Percentiles rank a stretch among this genome's conserved stretches.
phyloP scores from a whole-genome alignment of 2,888 invertebrate species.

The Eledona agricola region DNA sequence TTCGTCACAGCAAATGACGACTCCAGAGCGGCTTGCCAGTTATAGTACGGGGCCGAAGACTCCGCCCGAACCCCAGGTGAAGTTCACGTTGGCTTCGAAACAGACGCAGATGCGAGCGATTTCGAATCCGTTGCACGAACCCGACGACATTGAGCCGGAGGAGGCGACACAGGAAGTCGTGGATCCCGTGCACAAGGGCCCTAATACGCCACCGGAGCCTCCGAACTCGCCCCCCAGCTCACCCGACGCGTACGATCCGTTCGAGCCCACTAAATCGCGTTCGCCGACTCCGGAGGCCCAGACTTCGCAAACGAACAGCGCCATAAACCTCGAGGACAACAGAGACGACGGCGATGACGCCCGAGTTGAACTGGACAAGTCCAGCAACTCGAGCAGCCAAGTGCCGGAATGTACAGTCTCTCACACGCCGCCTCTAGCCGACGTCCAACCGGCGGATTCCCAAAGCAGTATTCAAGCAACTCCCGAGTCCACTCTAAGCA shows the following conservation, averaged over 20 bases:
- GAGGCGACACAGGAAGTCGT: slow-evolving; percentile 50
- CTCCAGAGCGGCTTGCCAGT: slow-evolving; percentile 52
- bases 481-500: slow-evolving; percentile 49
- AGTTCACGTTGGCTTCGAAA: slow-evolving; percentile 69
- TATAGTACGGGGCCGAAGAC: slow-evolving; percentile 74
- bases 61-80: slow-evolving; percentile 76
- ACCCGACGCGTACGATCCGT: slow-evolving; percentile 89
- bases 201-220: slow-evolving; percentile 76
- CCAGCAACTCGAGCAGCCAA: slow-evolving; percentile 40
- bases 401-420: slow-evolving; percentile 50
- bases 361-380: slow-evolving; percentile 48
- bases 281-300: slow-evolving; percentile 69
- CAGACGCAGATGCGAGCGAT: slow-evolving; percentile 65
- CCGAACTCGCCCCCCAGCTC: slow-evolving; percentile 75
- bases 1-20: slow-evolving; percentile 55
- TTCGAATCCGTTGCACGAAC: slow-evolving; percentile 71
- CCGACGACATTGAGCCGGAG: slow-evolving; percentile 62
- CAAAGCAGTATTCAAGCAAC: slow-evolving; percentile 56
- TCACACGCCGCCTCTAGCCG: slow-evolving; percentile 57
- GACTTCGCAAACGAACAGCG: slow-evolving; percentile 23
- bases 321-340: slow-evolving; percentile 40
- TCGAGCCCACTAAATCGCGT: slow-evolving; percentile 87
- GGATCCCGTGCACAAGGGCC: slow-evolving; percentile 66
- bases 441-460: slow-evolving; percentile 61
- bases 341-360: slow-evolving; percentile 41